Conservation (phyloP, 2,797 vertebrate species). For the Limnodromus scolopaceus region DNA sequence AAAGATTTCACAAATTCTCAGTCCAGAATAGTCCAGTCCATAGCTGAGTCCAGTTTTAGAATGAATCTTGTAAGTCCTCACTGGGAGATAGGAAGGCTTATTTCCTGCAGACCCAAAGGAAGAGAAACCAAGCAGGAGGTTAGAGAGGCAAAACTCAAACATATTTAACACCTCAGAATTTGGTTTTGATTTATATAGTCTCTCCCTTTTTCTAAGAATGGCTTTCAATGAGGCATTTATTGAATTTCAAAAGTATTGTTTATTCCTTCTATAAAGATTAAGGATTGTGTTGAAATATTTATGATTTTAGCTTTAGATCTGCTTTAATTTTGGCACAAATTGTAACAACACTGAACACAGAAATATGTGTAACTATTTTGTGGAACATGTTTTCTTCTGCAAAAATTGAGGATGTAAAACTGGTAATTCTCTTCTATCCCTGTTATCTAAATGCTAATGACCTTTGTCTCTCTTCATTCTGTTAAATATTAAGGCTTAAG, state of each 20-base stretch:
- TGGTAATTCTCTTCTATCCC: neutral
- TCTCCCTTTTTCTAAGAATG: neutral
- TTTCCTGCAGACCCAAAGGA: neutral
- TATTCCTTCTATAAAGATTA: neutral
- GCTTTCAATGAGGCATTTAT: neutral
- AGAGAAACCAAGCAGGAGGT: neutral
- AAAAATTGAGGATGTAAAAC: neutral
- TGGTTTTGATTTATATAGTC: neutral
- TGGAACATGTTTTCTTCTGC: neutral
- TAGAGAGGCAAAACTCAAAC: neutral
- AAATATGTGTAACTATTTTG: neutral
- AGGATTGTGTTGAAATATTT: neutral
- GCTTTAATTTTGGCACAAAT: neutral
- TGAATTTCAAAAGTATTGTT: neutral
- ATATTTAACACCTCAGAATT: neutral
- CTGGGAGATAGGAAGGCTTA: neutral
- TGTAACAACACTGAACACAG: neutral
- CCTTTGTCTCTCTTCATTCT: neutral
- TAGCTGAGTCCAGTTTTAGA: neutral
- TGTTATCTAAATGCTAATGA: neutral
- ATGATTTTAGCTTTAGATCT: neutral
- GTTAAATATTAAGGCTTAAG: neutral
- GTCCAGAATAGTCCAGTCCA: too few relatives aligned
- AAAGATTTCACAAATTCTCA: neutral
- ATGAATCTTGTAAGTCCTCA: neutral